phyloP scores from a whole-genome alignment of 2,888 invertebrate genomes.

The Tetranychus truncatus region DNA sequence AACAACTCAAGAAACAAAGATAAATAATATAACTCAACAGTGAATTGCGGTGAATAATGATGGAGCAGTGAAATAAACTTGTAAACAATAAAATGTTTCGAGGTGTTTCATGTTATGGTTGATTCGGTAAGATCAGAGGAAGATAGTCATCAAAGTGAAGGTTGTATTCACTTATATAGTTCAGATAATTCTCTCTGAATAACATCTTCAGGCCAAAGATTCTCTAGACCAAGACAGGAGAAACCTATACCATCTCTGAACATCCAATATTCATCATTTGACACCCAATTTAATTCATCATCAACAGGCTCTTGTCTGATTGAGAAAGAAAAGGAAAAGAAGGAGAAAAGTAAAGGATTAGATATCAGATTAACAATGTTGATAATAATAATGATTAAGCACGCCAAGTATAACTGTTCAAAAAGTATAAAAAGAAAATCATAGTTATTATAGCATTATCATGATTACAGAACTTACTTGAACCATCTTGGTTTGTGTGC shows the following conservation, averaged over 20 bases:
- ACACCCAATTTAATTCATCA: slow-evolving; percentile 50
- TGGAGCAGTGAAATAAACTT: too few species aligned
- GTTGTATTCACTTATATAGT: background rate
- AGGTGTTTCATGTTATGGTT: too few species aligned
- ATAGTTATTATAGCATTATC: background rate
- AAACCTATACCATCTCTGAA: slow-evolving; percentile 34
- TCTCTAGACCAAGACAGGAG: slow-evolving; percentile 14
- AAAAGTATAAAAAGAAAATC: background rate
- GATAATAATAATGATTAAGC: background rate
- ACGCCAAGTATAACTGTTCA: background rate
- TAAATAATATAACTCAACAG: too few species aligned
- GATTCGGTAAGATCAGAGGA: background rate
- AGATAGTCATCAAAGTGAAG: background rate
- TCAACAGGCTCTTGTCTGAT: slow-evolving; percentile 26
- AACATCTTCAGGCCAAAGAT: slow-evolving; percentile 15
- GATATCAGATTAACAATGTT: background rate
- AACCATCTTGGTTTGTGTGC: slow-evolving; percentile 41
- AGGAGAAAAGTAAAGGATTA: background rate
- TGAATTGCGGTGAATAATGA: too few species aligned
- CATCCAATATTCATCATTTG: slow-evolving; percentile 55
- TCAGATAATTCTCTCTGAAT: background rate
- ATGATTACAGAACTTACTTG: slow-evolving; percentile 30
- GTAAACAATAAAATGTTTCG: too few species aligned
- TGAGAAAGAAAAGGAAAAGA: background rate
- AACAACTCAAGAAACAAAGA: too few species aligned